Evolutionary conservation across 2,888 invertebrate species (phyloP), one percentile per base, ranked within the genome.

Genomic region (Eupsilia transversa): DNA sequence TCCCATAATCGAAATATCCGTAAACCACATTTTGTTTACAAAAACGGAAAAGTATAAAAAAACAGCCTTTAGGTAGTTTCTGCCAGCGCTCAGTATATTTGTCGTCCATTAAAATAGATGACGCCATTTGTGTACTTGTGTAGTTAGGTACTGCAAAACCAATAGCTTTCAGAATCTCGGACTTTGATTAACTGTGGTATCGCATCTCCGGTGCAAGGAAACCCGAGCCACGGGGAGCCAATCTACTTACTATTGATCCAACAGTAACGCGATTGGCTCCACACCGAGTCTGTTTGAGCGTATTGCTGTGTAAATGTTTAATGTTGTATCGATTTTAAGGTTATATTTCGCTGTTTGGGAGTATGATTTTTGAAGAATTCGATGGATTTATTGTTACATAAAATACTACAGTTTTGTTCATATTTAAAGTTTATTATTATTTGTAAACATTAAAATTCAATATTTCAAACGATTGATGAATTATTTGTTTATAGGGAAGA

Each of bases 171-270:
- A 38, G 57, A 63, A 59, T 69, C 67, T 67, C 63, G 27, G 59
- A 69, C 43, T 72, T 72, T 66, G 75, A 84, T 82, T 75, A 82
- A 63, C 49, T 61, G 68, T 60, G 81, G 75, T 43, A 77, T 77
- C 74, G 71, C 77, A 69, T 80, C 68, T 80, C 65, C 66, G 80
- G 80, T 80, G 80, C 73, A 77, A 77, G 76, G 77, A 85, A 87
- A 86, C 79, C 74, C 67, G 76, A 77, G 74, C 80, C 63, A n/a
- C 74, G 65, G 74, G 83, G 67, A 82, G 76, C 74, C 72, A 83
- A 80, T 75, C 76, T 77, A 83, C 78, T 78, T 83, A 82, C 83
- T 85, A 80, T 87, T 83, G 83, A 80, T 71, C 73, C 74, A 78
- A 63, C 80, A 57, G 46, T 68, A 54, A 33, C 60, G 17, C 20